These are phyloP conservation scores for Melanotaenia boesemani DNA, from an alignment of 2,797 vertebrate species.

Conservation along the genomic window DNA sequence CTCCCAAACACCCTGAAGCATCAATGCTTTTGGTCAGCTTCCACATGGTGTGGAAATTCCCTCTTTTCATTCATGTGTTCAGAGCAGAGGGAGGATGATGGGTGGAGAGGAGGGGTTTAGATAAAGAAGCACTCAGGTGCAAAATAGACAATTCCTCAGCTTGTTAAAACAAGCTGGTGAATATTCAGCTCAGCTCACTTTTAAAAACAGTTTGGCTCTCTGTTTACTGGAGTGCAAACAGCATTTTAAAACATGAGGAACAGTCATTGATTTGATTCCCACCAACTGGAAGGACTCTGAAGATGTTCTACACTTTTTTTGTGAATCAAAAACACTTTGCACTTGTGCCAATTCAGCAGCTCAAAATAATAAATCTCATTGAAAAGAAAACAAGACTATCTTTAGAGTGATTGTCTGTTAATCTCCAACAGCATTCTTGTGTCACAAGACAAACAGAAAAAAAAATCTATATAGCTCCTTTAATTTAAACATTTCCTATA, in stretches of 20 bases:
- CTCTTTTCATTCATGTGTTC: slow-evolving; percentile 43
- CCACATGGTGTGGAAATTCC: slow-evolving; percentile 39
- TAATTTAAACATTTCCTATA: background rate
- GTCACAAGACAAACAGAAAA: slow-evolving; percentile 4
- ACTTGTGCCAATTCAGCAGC: background rate
- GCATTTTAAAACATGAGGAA: slow-evolving; percentile 15
- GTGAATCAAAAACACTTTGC: slow-evolving; percentile 51
- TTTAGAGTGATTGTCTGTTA: slow-evolving; percentile 17
- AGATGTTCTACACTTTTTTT: slow-evolving; percentile 14
- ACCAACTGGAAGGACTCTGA: background rate
- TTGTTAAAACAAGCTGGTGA: slow-evolving; percentile 33
- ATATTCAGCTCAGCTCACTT: slow-evolving; percentile 8
- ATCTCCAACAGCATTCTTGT: slow-evolving; percentile 18
- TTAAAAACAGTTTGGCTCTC: slow-evolving; percentile 27
- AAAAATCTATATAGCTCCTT: background rate
- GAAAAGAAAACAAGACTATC: slow-evolving; percentile 6
- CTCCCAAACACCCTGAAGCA: slow-evolving; percentile 29
- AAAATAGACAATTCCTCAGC: slow-evolving; percentile 27
- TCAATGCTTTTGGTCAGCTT: slow-evolving; percentile 37
- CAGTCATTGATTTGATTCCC: slow-evolving; percentile 37
- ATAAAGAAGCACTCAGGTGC: slow-evolving; percentile 31
- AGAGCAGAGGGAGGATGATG: slow-evolving; percentile 9
- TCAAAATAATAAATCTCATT: slow-evolving; percentile 16
- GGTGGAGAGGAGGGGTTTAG: slow-evolving; percentile 13
- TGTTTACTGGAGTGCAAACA: slow-evolving; percentile 20